A percentile compares a stretch with the other conserved stretches of the same genome.
These are phyloP conservation scores for Alligator mississippiensis DNA, from an alignment of 2,113 vertebrate genomes.

Conservation along the genomic window DNA sequence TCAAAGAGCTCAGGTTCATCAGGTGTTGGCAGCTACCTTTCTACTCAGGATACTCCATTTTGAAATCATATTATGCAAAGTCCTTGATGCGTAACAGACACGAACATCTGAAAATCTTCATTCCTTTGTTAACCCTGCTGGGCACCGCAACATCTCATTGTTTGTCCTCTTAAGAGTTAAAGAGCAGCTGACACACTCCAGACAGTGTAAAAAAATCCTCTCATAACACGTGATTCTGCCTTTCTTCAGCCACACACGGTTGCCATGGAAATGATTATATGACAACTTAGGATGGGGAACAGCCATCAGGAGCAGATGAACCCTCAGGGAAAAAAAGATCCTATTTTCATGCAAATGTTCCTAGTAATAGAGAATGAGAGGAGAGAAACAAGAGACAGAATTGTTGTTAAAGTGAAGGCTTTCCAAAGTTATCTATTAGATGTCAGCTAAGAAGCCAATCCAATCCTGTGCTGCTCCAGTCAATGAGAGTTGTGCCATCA, in stretches of 20 bases:
- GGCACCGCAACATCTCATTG: background rate
- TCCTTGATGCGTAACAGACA: background rate
- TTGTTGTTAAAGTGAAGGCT: background rate
- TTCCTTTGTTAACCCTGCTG: background rate
- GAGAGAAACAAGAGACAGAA: background rate
- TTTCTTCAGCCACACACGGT: background rate
- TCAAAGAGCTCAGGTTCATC: background rate
- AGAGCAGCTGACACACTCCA: rapidly evolving
- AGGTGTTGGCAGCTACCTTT: background rate
- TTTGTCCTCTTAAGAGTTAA: background rate
- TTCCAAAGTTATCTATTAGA: background rate
- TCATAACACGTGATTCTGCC: background rate
- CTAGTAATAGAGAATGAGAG: background rate
- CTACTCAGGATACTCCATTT: background rate
- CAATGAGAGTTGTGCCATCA: background rate
- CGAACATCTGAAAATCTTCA: background rate
- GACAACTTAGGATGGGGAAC: background rate
- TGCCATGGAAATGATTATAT: conserved; percentile 18
- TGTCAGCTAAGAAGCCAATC: background rate
- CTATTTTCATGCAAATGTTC: background rate
- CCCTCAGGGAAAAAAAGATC: background rate
- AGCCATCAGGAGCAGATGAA: background rate
- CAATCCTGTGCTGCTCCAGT: background rate
- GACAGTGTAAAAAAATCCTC: background rate
- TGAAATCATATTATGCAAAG: background rate